These are phyloP conservation scores for Tetraodon nigroviridis DNA, from an alignment of 2,113 vertebrate genomes.

Conservation along the genomic window DNA sequence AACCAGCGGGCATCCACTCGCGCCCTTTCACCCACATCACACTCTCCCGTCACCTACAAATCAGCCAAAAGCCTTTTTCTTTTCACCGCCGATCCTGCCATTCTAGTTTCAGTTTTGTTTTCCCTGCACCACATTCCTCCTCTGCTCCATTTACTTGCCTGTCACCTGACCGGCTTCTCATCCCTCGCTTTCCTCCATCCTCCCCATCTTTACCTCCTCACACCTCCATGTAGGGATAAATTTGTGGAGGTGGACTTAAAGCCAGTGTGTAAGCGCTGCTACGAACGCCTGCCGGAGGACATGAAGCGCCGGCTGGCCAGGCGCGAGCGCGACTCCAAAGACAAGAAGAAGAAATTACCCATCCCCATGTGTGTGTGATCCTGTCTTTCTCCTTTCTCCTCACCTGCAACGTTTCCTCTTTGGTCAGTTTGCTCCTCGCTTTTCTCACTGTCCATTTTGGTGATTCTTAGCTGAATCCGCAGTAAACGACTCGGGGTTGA, in stretches of 20 bases:
- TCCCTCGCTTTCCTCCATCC: too few relatives aligned
- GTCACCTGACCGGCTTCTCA: too few relatives aligned
- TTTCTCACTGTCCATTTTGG: conserved; percentile 23
- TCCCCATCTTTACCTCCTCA: conserved; percentile 51
- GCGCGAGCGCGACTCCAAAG: conserved; percentile 88
- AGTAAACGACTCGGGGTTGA: conserved; percentile 25
- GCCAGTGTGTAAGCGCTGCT: conserved; percentile 97
- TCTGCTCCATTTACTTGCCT: too few relatives aligned
- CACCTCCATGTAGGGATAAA: conserved; percentile 83
- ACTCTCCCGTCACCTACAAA: too few relatives aligned
- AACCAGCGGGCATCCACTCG: too few relatives aligned
- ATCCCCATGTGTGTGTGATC: conserved; percentile 90
- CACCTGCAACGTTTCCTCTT: conserved; percentile 72
- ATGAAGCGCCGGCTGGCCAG: conserved; percentile 91
- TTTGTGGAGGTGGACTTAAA: conserved; percentile 99
- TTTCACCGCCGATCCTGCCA: not conserved
- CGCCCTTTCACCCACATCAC: too few relatives aligned
- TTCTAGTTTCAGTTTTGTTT: not conserved
- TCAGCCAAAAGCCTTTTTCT: not conserved
- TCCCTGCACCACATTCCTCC: not conserved
- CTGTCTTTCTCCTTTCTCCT: conserved; percentile 62
- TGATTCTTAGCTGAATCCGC: not conserved
- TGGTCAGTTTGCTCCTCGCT: conserved; percentile 79
- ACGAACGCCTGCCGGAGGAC: conserved; percentile 94
- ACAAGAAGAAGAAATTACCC: conserved; percentile 87